Evolutionary conservation across 2,797 vertebrate species (phyloP).

Genomic region (Xerus rutilus): DNA sequence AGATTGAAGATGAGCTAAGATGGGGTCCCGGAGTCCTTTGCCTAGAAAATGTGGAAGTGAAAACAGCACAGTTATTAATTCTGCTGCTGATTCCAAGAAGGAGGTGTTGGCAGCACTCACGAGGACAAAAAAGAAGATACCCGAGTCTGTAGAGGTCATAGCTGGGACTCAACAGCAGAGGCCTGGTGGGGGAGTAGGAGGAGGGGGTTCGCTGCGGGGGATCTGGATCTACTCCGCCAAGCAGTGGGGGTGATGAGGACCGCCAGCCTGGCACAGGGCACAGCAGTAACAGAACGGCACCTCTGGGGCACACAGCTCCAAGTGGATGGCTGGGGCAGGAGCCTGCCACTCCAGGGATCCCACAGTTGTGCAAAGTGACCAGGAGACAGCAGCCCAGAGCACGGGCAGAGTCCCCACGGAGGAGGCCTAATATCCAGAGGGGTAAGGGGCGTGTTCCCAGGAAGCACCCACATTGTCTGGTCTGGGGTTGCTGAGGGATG

Average conservation of each 20-base stretch:
- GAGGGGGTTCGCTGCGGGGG: neutral
- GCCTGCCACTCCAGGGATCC: neutral
- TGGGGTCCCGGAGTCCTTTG: slow-evolving; percentile 39
- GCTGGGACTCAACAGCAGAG: neutral
- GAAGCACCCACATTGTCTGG: neutral
- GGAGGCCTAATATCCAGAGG: neutral
- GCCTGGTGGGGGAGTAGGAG: neutral
- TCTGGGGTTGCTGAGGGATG: neutral
- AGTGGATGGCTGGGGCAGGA: neutral
- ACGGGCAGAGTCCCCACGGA: accelerated
- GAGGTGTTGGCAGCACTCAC: slow-evolving; percentile 73
- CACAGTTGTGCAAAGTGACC: accelerated
- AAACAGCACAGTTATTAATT: slow-evolving; percentile 48
- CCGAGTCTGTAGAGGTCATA: slow-evolving; percentile 18
- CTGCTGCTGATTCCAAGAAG: slow-evolving; percentile 2
- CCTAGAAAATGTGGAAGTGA: neutral
- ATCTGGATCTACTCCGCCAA: neutral
- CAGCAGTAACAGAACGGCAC: accelerated
- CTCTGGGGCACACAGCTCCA: neutral
- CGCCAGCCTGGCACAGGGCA: accelerated
- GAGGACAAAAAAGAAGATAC: neutral
- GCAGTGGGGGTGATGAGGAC: neutral
- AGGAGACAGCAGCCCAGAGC: neutral
- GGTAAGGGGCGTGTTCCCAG: accelerated
- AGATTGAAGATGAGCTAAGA: neutral